phyloP scores from a whole-genome alignment of 2,113 vertebrate species.

The Lutjanus erythropterus region DNA sequence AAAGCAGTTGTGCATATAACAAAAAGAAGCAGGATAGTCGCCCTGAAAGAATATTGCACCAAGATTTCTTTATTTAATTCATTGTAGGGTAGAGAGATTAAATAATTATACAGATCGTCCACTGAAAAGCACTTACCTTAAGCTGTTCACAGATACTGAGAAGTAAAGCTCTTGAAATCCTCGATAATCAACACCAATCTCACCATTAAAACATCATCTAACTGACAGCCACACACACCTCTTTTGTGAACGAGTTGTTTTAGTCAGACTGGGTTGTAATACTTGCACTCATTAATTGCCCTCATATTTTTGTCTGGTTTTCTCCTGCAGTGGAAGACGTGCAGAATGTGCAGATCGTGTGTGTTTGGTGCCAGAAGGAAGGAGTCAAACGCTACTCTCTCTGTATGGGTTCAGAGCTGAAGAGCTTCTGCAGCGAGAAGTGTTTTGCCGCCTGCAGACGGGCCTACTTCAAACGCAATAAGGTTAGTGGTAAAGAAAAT shows the following conservation, averaged over 20 bases:
- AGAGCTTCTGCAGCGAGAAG: constrained; percentile 99
- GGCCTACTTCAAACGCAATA: constrained; percentile 99
- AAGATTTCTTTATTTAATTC: constrained; percentile 31
- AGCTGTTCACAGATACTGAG: not conserved
- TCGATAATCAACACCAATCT: not conserved
- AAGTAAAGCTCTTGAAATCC: not conserved
- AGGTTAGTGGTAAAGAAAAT: constrained; percentile 86
- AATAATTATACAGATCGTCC: not conserved
- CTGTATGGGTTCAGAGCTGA: constrained; percentile 98
- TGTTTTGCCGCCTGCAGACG: constrained; percentile 98
- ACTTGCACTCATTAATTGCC: not conserved
- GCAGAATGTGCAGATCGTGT: constrained; percentile 98
- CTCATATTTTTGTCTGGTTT: constrained; percentile 4
- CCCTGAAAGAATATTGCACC: constrained; percentile 20
- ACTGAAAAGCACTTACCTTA: not conserved
- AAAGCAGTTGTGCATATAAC: not conserved
- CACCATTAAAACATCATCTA: not conserved
- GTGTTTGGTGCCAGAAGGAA: constrained; percentile 99
- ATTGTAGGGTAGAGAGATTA: not conserved
- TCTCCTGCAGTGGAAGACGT: constrained; percentile 91
- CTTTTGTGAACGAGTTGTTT: not conserved
- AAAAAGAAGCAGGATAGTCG: not conserved
- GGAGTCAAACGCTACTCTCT: constrained; percentile 98
- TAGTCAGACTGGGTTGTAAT: not conserved
- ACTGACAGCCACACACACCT: not conserved